Evolutionary conservation across 2,113 vertebrate species (phyloP), one percentile per base, ranked within the genome.

Genomic region (Eonycteris spelaea): DNA sequence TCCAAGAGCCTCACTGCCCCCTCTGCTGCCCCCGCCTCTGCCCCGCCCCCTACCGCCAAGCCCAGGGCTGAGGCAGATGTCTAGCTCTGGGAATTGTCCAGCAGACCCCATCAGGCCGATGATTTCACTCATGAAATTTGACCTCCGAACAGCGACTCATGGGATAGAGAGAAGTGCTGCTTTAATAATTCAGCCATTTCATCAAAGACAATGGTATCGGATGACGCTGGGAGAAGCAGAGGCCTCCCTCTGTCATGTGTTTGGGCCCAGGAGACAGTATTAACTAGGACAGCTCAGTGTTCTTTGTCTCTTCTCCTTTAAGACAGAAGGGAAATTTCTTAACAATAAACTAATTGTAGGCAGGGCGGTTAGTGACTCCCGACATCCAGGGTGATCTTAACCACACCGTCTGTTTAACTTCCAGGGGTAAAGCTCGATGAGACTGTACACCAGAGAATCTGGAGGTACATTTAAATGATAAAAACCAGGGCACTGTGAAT

Each of bases 181-280:
- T 86, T 96, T 63, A 97, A 97, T 97, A 92, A 96, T 96, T 96
- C 48, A 96, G 45, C 12, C 88, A 35, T 53, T 94, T 89, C 55
- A 57, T 67, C 88, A 73, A 57, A 65, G 63, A 48, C 85, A 26
- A 6, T 65, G 89, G 59, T 92, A 53, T 95, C 45, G 40, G 91
- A 48, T 97, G 93, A 82, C 68, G 33, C 88, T 22, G 13, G 18
- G 65, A 45, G 43, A 65, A 33, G 74, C 12, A 2, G 61, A 84
- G 90, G 7, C 43, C 51, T 53, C 88, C n/a, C 28, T 38, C 51
- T 19, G 45, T 89, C 61, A 13, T 4, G 33, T 7, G 18, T 35
- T 51, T 15, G 51, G 40, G 53, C 22, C 57, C 38, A 22, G 45
- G 55, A 51, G 94, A 73, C 63, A 1, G 0, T 38, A 53, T 89